phyloP scores from a whole-genome alignment of 2,113 vertebrate species.

The Tachysurus fulvidraco region DNA sequence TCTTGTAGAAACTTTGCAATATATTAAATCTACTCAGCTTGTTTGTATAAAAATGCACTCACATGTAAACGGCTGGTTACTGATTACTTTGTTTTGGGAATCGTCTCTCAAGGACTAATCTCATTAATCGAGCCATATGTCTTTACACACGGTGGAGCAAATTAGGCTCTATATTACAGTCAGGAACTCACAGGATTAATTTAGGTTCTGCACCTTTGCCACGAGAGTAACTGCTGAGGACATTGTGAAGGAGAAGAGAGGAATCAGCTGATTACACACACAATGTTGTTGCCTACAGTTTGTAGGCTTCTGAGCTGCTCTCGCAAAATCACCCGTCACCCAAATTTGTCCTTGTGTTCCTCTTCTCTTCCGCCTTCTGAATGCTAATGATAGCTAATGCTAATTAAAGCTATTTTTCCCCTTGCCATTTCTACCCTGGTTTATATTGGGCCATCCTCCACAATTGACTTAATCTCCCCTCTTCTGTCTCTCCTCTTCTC shows the following conservation, averaged over 20 bases:
- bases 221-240: slow-evolving; percentile 27
- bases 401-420: slow-evolving; percentile 65
- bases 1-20: background rate
- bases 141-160: slow-evolving; percentile 11
- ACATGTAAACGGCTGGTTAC: slow-evolving; percentile 1
- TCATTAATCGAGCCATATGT: slow-evolving; percentile 10
- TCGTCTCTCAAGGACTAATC: background rate
- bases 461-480: slow-evolving; percentile 70
- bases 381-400: slow-evolving; percentile 70
- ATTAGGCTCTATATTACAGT: slow-evolving; percentile 25
- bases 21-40: background rate
- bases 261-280: slow-evolving; percentile 21
- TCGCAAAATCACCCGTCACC: slow-evolving; percentile 44
- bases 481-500: slow-evolving; percentile 62
- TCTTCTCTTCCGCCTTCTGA: slow-evolving; percentile 56
- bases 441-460: slow-evolving; percentile 63
- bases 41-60: background rate
- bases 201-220: slow-evolving; percentile 20
- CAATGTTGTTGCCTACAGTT: slow-evolving; percentile 44
- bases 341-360: slow-evolving; percentile 60
- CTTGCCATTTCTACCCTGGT: slow-evolving; percentile 49
- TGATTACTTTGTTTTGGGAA: background rate
- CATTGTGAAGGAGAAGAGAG: slow-evolving; percentile 7
- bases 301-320: slow-evolving; percentile 32
- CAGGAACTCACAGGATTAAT: slow-evolving; percentile 25